Base-by-base conservation (phyloP, 2,113 vertebrate genomes). In the Verasper variegatus region DNA sequence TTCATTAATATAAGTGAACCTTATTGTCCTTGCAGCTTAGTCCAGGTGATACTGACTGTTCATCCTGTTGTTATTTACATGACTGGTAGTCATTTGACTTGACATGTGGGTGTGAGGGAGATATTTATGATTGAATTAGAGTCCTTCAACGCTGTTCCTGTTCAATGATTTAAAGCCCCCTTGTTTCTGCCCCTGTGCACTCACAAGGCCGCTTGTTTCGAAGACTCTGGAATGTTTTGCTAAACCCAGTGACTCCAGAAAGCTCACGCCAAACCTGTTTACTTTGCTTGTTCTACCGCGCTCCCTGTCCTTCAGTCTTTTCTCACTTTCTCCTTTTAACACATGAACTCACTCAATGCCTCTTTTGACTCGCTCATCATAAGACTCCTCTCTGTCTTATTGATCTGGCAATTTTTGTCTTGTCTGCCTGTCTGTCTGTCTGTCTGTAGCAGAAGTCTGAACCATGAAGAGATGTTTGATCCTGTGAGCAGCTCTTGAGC, bases 171-270 rank as follows among this genome's bases (percentile, higher is more conserved):
- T 92, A 87, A 90, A 90, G 86, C 83, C 70, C 80, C 87, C 92
- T 89, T 88, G 82, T 84, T 89, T 86, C 80, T 81, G 79, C 78
- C 83, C 76, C 79, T 71, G 82, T 80, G 64, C 84, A 77, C 81
- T 91, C 90, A 93, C 91, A 92, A 90, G 90, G 89, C 69, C 51
- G 81, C 89, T 89, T 92, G 88, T 92, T 92, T 88, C 82, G 52
- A 83, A 90, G 75, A 71, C 84, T 80, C 78, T 87, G 92, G 92
- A 95, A 94, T 94, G 93, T 94, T 94, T 94, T 95, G 81, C 90
- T 94, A 93, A 94, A 94, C 94, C 82, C 90, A 81, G 71, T 93
- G 92, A 93, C 94, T 93, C 90, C 62, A 62, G 68, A 83, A 74
- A 86, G 80, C 87, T 92, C 86, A 88, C 63, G 82, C 86, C 87